Evolutionary conservation across 1,140 invertebrate species (phyloP).

Genomic region (Melipona quadrifasciata): DNA sequence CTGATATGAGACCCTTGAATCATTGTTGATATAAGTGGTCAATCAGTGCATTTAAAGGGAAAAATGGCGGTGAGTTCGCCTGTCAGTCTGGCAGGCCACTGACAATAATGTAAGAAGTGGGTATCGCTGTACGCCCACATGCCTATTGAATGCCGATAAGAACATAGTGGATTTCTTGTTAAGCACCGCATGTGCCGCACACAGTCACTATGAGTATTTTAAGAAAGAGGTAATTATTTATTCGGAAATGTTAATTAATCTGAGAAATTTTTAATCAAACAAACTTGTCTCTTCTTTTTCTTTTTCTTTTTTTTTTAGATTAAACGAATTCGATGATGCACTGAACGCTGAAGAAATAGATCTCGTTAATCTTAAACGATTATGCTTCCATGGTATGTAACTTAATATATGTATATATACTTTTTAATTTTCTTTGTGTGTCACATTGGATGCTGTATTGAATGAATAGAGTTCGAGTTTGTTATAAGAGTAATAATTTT

Average conservation of each 20-base stretch:
- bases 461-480: not conserved
- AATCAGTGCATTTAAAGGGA: not conserved
- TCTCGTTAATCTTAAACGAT: conserved; percentile 83
- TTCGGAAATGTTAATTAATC: not conserved
- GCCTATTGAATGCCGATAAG: conserved; percentile 62
- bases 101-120: conserved; percentile 55
- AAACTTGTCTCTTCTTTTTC: not conserved
- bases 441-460: conserved; percentile 16
- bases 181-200: conserved; percentile 36
- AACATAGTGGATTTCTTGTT: conserved; percentile 21
- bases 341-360: conserved; percentile 87
- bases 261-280: not conserved
- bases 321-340: conserved; percentile 88
- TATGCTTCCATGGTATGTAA: conserved; percentile 89
- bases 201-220: conserved; percentile 61
- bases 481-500: too few relatives aligned
- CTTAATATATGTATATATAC: not conserved
- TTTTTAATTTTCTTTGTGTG: conserved; percentile 35
- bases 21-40: conserved; percentile 25
- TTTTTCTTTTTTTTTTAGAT: conserved; percentile 82
- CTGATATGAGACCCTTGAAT: conserved; percentile 7
- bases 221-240: conserved; percentile 54
- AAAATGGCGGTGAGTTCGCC: conserved; percentile 29
- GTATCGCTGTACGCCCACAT: conserved; percentile 41
- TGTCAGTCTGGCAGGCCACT: conserved; percentile 30